These are phyloP conservation scores for Amphiprion percula DNA, from an alignment of 2,113 vertebrate species.

Conservation along the genomic window DNA sequence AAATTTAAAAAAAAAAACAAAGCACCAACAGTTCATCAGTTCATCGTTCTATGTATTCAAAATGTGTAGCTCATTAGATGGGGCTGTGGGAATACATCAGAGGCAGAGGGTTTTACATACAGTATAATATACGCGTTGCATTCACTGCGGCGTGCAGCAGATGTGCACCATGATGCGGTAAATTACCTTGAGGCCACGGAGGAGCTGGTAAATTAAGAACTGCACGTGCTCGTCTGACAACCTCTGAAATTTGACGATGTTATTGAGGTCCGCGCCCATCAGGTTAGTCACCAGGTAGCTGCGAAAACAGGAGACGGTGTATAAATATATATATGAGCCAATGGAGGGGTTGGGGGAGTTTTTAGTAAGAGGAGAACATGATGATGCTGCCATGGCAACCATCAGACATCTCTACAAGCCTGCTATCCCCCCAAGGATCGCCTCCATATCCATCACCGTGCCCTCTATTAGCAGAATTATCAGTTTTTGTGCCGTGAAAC, in stretches of 20 bases:
- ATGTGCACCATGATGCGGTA: not conserved
- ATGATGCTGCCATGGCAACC: conserved; percentile 61
- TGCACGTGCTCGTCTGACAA: conserved; percentile 97
- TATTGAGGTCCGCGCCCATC: conserved; percentile 98
- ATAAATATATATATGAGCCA: not conserved
- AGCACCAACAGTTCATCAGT: too few species aligned
- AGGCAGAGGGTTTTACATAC: too few species aligned
- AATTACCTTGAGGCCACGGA: conserved; percentile 95
- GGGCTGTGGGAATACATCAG: too few species aligned
- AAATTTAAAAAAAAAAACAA: too few species aligned
- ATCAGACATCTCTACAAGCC: conserved; percentile 37
- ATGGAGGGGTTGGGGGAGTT: not conserved
- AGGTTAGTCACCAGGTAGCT: conserved; percentile 97
- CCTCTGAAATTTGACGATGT: conserved; percentile 97
- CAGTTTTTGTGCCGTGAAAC: not conserved
- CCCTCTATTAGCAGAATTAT: conserved; percentile 11
- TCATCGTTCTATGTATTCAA: too few species aligned
- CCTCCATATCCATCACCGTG: not conserved
- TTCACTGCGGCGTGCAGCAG: not conserved
- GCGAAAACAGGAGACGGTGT: conserved; percentile 25
- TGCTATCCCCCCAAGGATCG: conserved; percentile 6
- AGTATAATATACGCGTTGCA: too few species aligned
- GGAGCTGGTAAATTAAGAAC: conserved; percentile 97
- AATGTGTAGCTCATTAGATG: too few species aligned
- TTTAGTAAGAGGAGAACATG: conserved; percentile 21